Base-by-base conservation (phyloP, 2,888 invertebrate species). In the Callimorpha dominula region DNA sequence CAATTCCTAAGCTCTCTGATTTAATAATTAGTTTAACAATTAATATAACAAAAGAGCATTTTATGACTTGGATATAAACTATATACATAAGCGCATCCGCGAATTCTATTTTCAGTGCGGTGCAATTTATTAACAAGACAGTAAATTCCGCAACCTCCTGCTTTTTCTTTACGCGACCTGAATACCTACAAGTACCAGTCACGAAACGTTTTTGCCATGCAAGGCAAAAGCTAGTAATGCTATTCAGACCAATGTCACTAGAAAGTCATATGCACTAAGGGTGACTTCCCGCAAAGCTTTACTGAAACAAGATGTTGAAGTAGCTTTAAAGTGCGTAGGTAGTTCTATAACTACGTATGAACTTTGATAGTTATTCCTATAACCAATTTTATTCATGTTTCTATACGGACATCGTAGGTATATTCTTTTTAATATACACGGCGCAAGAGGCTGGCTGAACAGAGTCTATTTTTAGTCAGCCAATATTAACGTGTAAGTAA, bases 131-230 rank as follows among this genome's bases (percentile, higher is more conserved):
- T 64, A 46, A 72, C 65, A 65, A 52, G 54, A 68, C 65, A 57
- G 71, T 72, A 71, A 71, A 70, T 70, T 65, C 46, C 57, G 66
- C 7, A 71, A 72, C 66, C 65, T 71, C 42, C 20, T 54, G 67
- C 62, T 67, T 77, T 77, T 77, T 68, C 50, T 64, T 65, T 76
- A 68, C 74, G 62, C 65, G 74, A 63, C 76, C 78, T 71, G 70
- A 78, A 80, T 84, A 83, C 77, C 80, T 66, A 20, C 68, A 60
- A 65, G 84, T 78, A 66, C 78, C 77, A 78, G 82, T 66, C 75
- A 77, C 82, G 72, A 65, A 73, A 72, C 50, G 70, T 54, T 77
- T 66, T 60, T 70, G 15, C 52, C 40, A 54, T 67, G 65, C 67
- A 54, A 42, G 20, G 60, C 20, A 52, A n/a, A n/a, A 42, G 57